Percentiles rank a stretch among this genome's conserved stretches.
Evolutionary conservation across 2,113 vertebrate species (phyloP).

Genomic region (Phasianus colchicus): DNA sequence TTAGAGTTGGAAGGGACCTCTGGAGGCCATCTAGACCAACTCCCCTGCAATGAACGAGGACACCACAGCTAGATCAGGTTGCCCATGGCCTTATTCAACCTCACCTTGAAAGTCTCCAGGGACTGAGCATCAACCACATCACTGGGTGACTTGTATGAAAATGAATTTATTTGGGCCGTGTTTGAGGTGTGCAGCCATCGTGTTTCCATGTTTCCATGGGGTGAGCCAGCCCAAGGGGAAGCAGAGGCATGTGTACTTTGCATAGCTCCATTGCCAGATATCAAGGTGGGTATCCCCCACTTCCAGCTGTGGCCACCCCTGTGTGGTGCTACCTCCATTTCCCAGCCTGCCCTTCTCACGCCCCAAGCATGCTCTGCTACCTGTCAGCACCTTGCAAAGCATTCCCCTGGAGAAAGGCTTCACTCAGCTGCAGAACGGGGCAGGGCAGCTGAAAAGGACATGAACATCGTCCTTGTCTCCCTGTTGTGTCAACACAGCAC

Average conservation of each 20-base stretch:
- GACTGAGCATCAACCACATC: too few species aligned
- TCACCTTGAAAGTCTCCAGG: too few species aligned
- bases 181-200: not conserved
- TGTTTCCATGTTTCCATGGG: not conserved
- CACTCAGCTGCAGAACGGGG: accelerated
- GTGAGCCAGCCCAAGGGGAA: not conserved
- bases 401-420: not conserved
- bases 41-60: too few species aligned
- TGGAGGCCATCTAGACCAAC: too few species aligned
- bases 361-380: not conserved
- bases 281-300: too few species aligned
- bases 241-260: not conserved
- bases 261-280: not conserved
- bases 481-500: not conserved
- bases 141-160: not conserved
- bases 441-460: not conserved
- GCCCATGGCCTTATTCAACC: too few species aligned
- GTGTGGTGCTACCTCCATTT: not conserved
- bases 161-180: accelerated
- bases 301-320: not conserved
- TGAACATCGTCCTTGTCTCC: not conserved
- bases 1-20: too few species aligned
- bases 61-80: too few species aligned
- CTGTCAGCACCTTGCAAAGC: not conserved
- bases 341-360: accelerated